A percentile compares a stretch with the other conserved stretches of the same genome.
phyloP scores from a whole-genome alignment of 2,797 vertebrate genomes.

The Galaxias olidus region DNA sequence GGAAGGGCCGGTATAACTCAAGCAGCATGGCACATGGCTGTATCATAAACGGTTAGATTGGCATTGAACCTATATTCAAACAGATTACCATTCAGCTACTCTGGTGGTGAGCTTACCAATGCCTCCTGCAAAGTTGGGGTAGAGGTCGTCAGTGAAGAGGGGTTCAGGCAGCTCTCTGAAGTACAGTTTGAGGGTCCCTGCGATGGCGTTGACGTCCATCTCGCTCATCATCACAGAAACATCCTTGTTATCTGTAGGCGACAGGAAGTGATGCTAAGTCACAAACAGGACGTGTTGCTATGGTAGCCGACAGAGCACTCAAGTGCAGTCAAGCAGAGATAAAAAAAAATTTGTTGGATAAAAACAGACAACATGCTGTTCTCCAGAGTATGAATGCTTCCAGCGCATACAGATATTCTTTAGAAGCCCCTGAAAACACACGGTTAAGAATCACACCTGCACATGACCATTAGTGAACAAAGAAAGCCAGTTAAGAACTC shows the following conservation, averaged over 20 bases:
- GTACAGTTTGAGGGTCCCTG: slow-evolving; percentile 94
- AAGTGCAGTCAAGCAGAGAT: slow-evolving; percentile 1
- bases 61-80: neutral
- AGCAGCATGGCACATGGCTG: neutral
- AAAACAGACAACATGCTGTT: neutral
- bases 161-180: slow-evolving; percentile 96
- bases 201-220: slow-evolving; percentile 98
- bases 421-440: neutral
- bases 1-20: neutral
- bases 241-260: slow-evolving; percentile 88
- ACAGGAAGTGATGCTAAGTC: neutral
- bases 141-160: slow-evolving; percentile 95
- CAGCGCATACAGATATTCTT: too few species aligned
- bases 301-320: neutral
- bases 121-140: slow-evolving; percentile 95
- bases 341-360: neutral
- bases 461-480: neutral
- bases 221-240: slow-evolving; percentile 99
- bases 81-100: too few species aligned
- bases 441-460: neutral
- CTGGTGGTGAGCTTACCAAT: slow-evolving; percentile 79
- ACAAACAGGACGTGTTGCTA: neutral
- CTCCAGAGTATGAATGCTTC: neutral
- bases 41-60: neutral
- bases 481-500: slow-evolving; percentile 18